phyloP scores from a whole-genome alignment of 2,113 vertebrate species.

The Clarias batrachus region DNA sequence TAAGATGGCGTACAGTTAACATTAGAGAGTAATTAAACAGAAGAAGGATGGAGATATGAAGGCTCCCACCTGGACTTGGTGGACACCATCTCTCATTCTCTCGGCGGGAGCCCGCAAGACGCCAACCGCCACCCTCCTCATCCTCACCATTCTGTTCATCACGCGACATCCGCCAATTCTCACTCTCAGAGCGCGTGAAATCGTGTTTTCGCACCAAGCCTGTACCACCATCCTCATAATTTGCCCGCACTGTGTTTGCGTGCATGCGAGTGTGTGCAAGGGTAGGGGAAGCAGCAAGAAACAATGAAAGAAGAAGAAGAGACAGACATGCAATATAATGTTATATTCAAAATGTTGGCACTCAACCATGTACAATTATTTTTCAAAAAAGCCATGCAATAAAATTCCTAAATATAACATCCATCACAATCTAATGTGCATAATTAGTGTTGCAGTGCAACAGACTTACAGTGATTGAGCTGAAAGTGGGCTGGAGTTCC shows the following conservation, averaged over 20 bases:
- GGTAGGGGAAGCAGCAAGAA: neutral
- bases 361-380: neutral
- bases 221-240: constrained; percentile 86
- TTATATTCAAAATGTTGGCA: neutral
- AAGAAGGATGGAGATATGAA: constrained; percentile 1
- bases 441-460: neutral
- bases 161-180: constrained; percentile 92
- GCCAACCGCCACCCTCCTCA: constrained; percentile 88
- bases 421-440: neutral
- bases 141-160: constrained; percentile 96
- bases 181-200: constrained; percentile 93
- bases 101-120: constrained; percentile 80
- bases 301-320: neutral
- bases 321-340: neutral
- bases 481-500: constrained; percentile 73
- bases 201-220: constrained; percentile 86
- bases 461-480: constrained; percentile 74
- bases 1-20: neutral
- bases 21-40: neutral
- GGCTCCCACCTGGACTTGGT: constrained; percentile 86
- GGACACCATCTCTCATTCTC: constrained; percentile 90
- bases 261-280: neutral
- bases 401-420: neutral
- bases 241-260: constrained; percentile 79
- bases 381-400: neutral